Percentiles rank a stretch among this genome's conserved stretches.
These are phyloP conservation scores for Sialia sialis DNA, from an alignment of 2,113 vertebrate species.

Conservation along the genomic window DNA sequence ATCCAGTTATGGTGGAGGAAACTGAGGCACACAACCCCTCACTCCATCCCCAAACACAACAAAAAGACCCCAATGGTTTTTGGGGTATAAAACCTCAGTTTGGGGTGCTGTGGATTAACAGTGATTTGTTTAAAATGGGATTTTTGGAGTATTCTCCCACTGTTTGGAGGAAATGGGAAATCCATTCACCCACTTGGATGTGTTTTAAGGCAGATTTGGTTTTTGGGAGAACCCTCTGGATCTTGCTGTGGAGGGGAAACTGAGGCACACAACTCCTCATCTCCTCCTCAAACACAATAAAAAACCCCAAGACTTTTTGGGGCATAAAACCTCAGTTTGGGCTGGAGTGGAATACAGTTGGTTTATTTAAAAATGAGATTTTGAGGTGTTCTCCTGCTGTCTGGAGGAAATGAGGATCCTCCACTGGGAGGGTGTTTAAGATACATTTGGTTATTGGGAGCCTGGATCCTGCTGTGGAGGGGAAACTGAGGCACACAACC, in stretches of 20 bases:
- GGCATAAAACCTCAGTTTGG: neutral
- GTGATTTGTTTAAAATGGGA: neutral
- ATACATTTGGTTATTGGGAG: rapidly evolving
- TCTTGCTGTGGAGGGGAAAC: neutral
- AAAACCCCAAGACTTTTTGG: neutral
- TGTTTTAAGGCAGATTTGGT: neutral
- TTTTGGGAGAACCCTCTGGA: neutral
- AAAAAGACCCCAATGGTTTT: neutral
- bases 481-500: neutral
- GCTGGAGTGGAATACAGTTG: neutral
- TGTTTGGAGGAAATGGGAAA: neutral
- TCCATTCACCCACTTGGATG: neutral
- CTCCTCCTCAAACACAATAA: too few relatives aligned
- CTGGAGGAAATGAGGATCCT: neutral
- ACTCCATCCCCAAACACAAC: rapidly evolving
- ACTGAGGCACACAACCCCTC: neutral
- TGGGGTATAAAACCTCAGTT: neutral
- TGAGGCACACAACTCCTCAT: neutral
- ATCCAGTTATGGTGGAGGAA: rapidly evolving
- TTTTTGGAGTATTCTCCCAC: rapidly evolving
- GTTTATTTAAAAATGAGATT: neutral
- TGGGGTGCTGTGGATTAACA: rapidly evolving
- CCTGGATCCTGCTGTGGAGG: neutral
- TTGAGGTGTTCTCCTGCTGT: too few relatives aligned
- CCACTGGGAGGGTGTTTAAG: neutral